A percentile compares a stretch with the other conserved stretches of the same genome.
phyloP scores from a whole-genome alignment of 1,140 invertebrate species.

The Pararge aegeria region DNA sequence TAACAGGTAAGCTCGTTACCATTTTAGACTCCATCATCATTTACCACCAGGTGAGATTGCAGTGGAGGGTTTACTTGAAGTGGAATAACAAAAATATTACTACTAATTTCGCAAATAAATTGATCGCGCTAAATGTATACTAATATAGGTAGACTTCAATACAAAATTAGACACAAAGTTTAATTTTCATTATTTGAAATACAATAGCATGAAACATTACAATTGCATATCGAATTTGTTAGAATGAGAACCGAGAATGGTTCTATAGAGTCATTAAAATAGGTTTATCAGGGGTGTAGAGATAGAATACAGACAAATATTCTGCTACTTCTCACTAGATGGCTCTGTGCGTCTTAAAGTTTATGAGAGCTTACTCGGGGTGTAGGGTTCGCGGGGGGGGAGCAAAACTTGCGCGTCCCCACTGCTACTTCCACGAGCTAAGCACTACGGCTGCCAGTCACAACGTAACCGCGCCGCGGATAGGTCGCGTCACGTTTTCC shows the following conservation, averaged over 20 bases:
- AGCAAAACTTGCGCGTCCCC: conserved; percentile 61
- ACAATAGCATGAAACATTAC: neutral
- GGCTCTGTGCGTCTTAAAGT: conserved; percentile 42
- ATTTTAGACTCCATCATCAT: too few species aligned
- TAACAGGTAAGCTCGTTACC: too few species aligned
- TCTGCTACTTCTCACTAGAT: conserved; percentile 61
- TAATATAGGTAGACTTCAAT: too few species aligned
- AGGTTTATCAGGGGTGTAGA: neutral
- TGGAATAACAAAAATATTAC: too few species aligned
- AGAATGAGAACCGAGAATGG: too few species aligned
- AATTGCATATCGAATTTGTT: too few species aligned
- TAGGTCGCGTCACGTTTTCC: conserved; percentile 46
- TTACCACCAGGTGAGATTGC: too few species aligned
- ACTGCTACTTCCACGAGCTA: conserved; percentile 63
- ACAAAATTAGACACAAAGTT: neutral
- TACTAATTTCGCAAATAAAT: too few species aligned
- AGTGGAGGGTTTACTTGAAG: too few species aligned
- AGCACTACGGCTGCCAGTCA: conserved; percentile 65
- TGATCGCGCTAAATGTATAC: too few species aligned
- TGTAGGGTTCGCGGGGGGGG: conserved; percentile 44
- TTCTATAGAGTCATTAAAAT: neutral
- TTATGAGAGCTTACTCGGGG: conserved; percentile 44
- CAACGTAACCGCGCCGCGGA: conserved; percentile 62
- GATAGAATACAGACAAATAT: neutral
- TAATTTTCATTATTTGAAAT: neutral